phyloP scores from a whole-genome alignment of 2,113 vertebrate genomes.

The Hassar affinis region DNA sequence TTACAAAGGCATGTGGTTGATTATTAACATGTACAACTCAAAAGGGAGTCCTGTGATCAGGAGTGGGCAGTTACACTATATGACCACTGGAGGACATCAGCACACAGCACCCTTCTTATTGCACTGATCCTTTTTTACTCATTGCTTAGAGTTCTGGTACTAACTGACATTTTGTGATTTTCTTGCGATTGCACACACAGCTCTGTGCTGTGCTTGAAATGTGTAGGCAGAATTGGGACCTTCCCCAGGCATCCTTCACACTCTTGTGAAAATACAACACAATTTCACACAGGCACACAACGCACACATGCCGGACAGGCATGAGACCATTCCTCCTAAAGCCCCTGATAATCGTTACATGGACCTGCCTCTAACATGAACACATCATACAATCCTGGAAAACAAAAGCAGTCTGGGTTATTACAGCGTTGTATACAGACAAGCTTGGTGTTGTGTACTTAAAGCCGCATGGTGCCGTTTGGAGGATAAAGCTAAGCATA shows the following conservation, averaged over 20 bases:
- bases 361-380: neutral
- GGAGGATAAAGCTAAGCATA: too few relatives aligned
- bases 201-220: neutral
- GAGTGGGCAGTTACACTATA: slow-evolving; percentile 26
- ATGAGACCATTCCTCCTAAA: slow-evolving; percentile 9
- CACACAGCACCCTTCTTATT: slow-evolving; percentile 24
- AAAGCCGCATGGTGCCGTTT: too few relatives aligned
- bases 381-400: too few relatives aligned
- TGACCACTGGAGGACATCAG: slow-evolving; percentile 57
- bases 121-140: neutral
- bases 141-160: neutral
- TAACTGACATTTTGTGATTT: neutral
- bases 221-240: slow-evolving; percentile 18
- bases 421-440: too few relatives aligned
- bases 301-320: slow-evolving; percentile 2
- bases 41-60: neutral
- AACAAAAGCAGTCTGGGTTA: too few relatives aligned
- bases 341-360: neutral
- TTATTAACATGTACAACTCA: neutral
- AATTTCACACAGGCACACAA: neutral
- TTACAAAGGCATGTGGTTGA: neutral
- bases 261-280: slow-evolving; percentile 7
- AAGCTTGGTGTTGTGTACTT: too few relatives aligned
- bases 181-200: neutral
- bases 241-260: neutral